Evolutionary conservation across 2,888 invertebrate species (phyloP), one percentile per base, ranked within the genome.

Genomic region (Rhingia rostrata): DNA sequence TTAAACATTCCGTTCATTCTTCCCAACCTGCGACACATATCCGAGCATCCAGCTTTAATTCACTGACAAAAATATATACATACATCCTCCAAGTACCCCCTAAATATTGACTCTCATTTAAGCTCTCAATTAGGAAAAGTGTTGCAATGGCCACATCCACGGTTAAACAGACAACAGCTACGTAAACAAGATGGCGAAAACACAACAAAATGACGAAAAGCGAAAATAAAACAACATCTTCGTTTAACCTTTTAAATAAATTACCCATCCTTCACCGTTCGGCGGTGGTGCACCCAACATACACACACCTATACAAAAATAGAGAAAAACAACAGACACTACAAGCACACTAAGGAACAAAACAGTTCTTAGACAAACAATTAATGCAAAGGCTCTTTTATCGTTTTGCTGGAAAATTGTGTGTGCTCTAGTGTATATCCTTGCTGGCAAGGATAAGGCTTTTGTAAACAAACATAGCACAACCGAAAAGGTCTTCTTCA

Each of bases 291-390:
- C 37, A 43, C 41, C 10, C 9, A 49, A 12, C 53, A 63, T 41
- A 63, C n/a, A 60, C 33, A 60, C 72, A 22, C 66, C 33, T 53
- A 51, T 37, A 70, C 56, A 63, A 49, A 30, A 1, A 10, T 6
- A 30, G 2, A 2, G 4, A 9, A 9, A 32, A 9, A 49, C 63
- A 35, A 66, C 45, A 58, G 73, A 22, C 22, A 22, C 22, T 22
- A 22, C 22, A 22, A 22, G 22, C 22, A 22, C 22, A 22, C 22
- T 2, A 22, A 22, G 22, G 22, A 22, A 22, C 22, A 22, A 22
- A 22, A 61, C 51, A 77, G 64, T 80, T 78, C 74, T 82, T 58
- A 86, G 74, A 56, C 84, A 86, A 81, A 86, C 86, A 86, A 84
- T 80, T 85, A 86, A 86, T 67, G 69, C 78, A 78, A 78, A 84